A percentile compares a stretch with the other conserved stretches of the same genome.
These are phyloP conservation scores for Sebastiscus albofasciatus DNA, from an alignment of 2,797 vertebrate genomes.

Conservation along the genomic window DNA sequence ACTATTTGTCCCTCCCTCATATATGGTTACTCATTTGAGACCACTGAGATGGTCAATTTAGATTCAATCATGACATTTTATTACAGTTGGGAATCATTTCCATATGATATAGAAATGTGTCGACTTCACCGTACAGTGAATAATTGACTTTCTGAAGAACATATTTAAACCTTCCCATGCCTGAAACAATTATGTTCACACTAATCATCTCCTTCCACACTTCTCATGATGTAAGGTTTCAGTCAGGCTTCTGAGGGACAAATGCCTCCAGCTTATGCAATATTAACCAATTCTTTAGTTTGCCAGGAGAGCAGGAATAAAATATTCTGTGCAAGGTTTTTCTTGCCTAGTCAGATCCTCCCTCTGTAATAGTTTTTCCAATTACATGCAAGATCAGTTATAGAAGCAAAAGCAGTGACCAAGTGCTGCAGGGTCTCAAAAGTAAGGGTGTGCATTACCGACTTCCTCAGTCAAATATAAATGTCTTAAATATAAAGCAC, in stretches of 20 bases:
- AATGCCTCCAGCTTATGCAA: neutral
- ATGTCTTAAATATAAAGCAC: neutral
- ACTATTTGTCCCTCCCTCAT: no score
- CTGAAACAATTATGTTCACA: neutral
- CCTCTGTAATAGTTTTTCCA: neutral
- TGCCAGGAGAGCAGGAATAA: neutral
- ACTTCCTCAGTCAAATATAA: neutral
- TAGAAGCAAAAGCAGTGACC: no score
- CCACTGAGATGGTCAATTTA: no score
- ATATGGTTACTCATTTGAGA: no score
- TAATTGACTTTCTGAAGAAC: neutral
- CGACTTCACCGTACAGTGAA: neutral
- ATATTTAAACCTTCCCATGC: neutral
- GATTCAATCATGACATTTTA: neutral
- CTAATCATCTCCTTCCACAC: neutral
- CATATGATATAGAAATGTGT: neutral
- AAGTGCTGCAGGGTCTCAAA: neutral
- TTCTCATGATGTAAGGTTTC: neutral
- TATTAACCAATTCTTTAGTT: neutral
- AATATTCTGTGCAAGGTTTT: neutral
- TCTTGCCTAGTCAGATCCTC: neutral
- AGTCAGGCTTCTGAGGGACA: neutral
- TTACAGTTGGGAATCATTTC: neutral
- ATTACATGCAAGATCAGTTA: neutral
- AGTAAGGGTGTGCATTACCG: neutral